Evolutionary conservation across 2,113 vertebrate genomes (phyloP), one percentile per base, ranked within the genome.

Genomic region (Rhizomys pruinosus): DNA sequence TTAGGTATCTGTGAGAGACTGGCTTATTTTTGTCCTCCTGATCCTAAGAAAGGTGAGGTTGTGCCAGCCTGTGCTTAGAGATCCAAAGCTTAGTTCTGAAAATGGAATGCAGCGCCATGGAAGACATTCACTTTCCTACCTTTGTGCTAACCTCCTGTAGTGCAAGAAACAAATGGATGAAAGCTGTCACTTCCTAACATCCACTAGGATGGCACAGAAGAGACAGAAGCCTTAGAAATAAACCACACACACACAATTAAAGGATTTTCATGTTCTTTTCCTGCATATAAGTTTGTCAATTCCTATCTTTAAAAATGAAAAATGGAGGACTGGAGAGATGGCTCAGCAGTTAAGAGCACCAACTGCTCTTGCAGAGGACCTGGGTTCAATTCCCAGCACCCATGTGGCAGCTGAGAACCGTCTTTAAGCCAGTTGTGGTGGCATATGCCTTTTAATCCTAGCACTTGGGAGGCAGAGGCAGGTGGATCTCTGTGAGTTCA

Each of bases 231-330:
- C 76, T 85, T 34, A 20, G 42, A 81, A 76, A 29, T 20, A 76
- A 72, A 59, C 6, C 20, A 39, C 32, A 55, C 39, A 66, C 29
- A 29, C 57, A 37, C 52, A 72, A 37, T 89, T 57, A n/a, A 69
- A 37, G 76, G 19, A 7, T 37, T 39, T 77, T 37, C 16, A 2
- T 82, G 47, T n/a, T 59, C 22, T 68, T 57, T 86, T 79, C 22
- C n/a, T 61, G 42, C 23, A 9, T 7, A 22, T 4, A 37, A 34
- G 22, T 44, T 63, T 52, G 47, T 52, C 87, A 61, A 73, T 64
- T 90, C 72, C 64, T 84, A 32, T 16, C n/a, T 89, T 22, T 32
- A 34, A 68, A 91, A 69, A 71, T 32, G 34, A 76, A 69, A 94
- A 90, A 55, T 37, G 29, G 32, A 55, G 27, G 61, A 9, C 66